phyloP scores from a whole-genome alignment of 1,140 invertebrate species.

The Orchestia grillus region DNA sequence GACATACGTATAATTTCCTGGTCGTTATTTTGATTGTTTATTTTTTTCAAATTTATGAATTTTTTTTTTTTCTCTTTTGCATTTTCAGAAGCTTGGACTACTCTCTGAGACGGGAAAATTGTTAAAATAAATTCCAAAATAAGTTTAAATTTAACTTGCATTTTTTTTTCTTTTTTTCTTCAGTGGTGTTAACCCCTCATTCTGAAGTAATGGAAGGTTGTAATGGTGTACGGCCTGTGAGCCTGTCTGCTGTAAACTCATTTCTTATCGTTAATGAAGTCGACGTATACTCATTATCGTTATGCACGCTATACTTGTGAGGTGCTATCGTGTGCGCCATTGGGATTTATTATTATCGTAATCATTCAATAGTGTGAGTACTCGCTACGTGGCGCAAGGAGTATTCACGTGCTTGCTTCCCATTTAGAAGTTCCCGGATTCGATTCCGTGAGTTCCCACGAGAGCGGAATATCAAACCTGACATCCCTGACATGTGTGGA shows the following conservation, averaged over 20 bases:
- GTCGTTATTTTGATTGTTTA: neutral
- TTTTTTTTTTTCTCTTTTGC: too few species aligned
- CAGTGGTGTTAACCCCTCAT: neutral
- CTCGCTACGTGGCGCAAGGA: too few species aligned
- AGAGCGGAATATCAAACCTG: too few species aligned
- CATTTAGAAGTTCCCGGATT: too few species aligned
- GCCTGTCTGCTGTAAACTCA: neutral
- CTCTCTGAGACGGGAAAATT: neutral
- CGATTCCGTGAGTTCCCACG: too few species aligned
- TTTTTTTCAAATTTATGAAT: neutral
- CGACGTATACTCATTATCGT: too few species aligned
- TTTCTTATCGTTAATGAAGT: neutral
- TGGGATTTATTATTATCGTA: too few species aligned
- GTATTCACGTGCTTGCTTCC: too few species aligned
- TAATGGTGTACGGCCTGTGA: neutral
- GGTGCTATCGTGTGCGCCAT: too few species aligned
- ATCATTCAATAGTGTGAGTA: too few species aligned
- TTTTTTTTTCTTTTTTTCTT: neutral
- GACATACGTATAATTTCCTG: neutral
- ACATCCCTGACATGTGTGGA: too few species aligned
- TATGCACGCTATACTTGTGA: too few species aligned
- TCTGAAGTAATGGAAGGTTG: neutral
- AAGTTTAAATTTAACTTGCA: neutral
- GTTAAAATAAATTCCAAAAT: neutral
- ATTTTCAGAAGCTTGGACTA: neutral